phyloP scores from a whole-genome alignment of 2,113 vertebrate genomes.

The Sorex araneus region DNA sequence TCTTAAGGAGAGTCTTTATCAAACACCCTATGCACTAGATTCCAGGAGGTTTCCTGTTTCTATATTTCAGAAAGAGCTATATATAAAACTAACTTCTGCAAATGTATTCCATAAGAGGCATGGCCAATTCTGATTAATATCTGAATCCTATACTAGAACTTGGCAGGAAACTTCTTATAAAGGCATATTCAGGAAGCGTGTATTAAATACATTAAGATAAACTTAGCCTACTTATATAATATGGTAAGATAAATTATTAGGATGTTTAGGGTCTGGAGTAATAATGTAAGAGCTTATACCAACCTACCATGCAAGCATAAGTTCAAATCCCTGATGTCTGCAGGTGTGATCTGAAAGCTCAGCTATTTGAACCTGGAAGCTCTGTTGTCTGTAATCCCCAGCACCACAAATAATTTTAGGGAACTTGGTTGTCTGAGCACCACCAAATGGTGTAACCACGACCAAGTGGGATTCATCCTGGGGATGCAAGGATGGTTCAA shows the following conservation, averaged over 20 bases:
- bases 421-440: too few relatives aligned
- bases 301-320: too few relatives aligned
- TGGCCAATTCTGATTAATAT: slow-evolving; percentile 7
- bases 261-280: not conserved
- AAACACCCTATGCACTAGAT: not conserved
- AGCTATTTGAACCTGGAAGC: too few relatives aligned
- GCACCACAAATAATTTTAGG: too few relatives aligned
- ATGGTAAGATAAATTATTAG: not conserved
- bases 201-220: slow-evolving; percentile 21
- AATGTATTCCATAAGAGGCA: not conserved
- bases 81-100: not conserved
- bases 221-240: slow-evolving; percentile 21
- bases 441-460: too few relatives aligned
- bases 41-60: not conserved
- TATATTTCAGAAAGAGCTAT: slow-evolving; percentile 6
- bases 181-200: slow-evolving; percentile 1
- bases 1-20: slow-evolving; percentile 29
- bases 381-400: too few relatives aligned
- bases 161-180: not conserved
- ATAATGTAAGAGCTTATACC: too few relatives aligned
- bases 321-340: too few relatives aligned
- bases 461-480: too few relatives aligned
- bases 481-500: too few relatives aligned
- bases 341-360: too few relatives aligned
- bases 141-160: not conserved